Base-by-base conservation (phyloP, 2,888 invertebrate species). In the Harpalus rufipes region DNA sequence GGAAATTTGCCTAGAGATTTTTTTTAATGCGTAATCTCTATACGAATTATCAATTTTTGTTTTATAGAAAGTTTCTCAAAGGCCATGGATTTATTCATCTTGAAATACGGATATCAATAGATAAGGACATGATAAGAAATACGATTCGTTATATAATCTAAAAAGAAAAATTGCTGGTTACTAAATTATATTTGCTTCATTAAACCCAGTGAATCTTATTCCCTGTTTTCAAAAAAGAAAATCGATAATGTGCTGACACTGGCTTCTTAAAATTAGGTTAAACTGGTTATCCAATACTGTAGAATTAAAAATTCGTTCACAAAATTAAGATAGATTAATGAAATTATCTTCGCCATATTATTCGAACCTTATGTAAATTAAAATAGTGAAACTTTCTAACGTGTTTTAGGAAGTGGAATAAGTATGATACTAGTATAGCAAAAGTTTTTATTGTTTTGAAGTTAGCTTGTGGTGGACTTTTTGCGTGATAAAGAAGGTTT, bases 151-250 rank as follows among this genome's bases (percentile, higher is more conserved):
- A 51, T 51, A 32, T 5, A 51, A 51, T 12, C 1, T 51, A 51
- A 51, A 5, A 51, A 51, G 44, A 51, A 51, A 51, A 51, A 51
- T 51, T 51, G 12, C 44, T 4, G 44, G 44, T 51, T 51, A 51
- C 44, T 51, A 51, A 51, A 51, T 51, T 51, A 51, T 51, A 51
- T 51, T 51, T 51, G 44, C 44, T 51, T 51, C 44, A 51, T 51
- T 51, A 51, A 51, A 51, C 44, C 44, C 8, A 51, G 44, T 8
- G 44, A 10, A 6, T 51, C 44, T 32, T 32, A 32, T 32, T 51
- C 44, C 44, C 44, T 12, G 44, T 51, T 51, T 51, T 51, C 44
- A 6, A 51, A 51, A 51, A 51, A 51, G 44, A 10, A 51, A 51
- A 51, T 51, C 44, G 44, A 51, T 51, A 51, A 51, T 51, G 12